Conservation (phyloP, 2,797 vertebrate genomes). For the Phoxinus dragarum region DNA sequence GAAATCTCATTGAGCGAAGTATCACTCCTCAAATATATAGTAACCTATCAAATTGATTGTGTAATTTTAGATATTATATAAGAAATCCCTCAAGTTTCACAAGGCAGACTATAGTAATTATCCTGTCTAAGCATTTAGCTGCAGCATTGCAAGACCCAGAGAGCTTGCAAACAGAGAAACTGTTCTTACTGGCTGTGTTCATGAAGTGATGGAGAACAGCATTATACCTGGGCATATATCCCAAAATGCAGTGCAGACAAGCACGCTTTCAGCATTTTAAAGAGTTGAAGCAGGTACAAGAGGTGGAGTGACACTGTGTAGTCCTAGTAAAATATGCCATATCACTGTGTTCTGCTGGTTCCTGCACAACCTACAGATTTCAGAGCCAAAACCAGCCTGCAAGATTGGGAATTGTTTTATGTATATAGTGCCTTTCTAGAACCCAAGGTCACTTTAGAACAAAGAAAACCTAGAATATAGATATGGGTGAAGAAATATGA, state of each 20-base stretch:
- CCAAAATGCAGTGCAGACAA: background rate
- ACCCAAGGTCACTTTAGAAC: background rate
- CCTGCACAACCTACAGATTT: background rate
- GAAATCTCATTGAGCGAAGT: too few relatives aligned
- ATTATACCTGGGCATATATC: background rate
- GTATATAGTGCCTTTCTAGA: background rate
- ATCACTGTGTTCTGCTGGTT: background rate
- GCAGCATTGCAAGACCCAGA: background rate
- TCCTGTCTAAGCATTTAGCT: background rate
- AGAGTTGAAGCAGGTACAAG: background rate
- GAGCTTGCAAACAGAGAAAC: background rate
- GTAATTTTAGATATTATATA: background rate
- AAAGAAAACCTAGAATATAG: background rate
- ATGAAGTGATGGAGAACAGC: background rate
- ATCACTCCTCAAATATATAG: background rate
- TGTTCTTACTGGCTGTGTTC: background rate
- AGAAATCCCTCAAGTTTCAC: background rate
- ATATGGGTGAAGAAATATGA: background rate
- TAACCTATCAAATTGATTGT: background rate
- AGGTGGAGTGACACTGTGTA: background rate
- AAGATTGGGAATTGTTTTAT: background rate
- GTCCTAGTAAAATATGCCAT: background rate
- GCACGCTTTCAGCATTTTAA: background rate
- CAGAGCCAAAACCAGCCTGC: background rate
- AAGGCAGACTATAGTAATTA: background rate